Percentiles rank a stretch among this genome's conserved stretches.
These are phyloP conservation scores for Steatocranus sp. DNA, from an alignment of 2,797 vertebrate species.

Conservation along the genomic window DNA sequence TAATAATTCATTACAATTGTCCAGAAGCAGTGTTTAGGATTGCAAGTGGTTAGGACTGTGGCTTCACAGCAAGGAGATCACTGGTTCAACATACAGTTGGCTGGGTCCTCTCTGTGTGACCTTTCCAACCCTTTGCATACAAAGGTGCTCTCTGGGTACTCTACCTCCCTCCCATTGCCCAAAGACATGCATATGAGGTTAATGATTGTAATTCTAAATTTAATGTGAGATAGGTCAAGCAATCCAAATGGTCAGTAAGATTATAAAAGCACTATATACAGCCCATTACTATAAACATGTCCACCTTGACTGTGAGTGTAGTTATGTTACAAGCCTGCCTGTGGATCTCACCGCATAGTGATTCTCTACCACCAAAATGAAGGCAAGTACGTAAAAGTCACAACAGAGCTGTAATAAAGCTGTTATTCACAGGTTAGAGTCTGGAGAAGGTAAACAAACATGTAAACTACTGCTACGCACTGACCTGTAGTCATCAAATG, in stretches of 20 bases:
- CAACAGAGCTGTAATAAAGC: neutral
- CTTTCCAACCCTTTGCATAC: neutral
- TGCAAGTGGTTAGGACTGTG: neutral
- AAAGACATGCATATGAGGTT: neutral
- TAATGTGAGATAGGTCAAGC: neutral
- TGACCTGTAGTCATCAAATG: slow-evolving; percentile 98
- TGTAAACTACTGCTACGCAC: slow-evolving; percentile 52
- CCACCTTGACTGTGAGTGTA: neutral
- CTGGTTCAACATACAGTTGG: neutral
- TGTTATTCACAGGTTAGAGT: neutral
- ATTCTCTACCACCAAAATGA: neutral
- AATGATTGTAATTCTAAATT: neutral
- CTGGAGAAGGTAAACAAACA: neutral
- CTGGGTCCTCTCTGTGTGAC: neutral
- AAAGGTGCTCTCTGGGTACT: accelerated
- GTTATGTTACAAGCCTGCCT: neutral
- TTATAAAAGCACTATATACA: neutral
- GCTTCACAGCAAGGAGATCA: neutral
- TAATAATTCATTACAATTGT: neutral
- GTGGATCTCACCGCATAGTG: neutral
- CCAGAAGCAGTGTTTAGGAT: neutral
- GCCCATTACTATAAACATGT: neutral
- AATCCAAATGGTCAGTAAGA: neutral
- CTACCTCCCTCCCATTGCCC: neutral
- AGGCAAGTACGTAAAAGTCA: neutral